phyloP scores from a whole-genome alignment of 1,140 invertebrate genomes.

The Drosophila pseudoobscura region DNA sequence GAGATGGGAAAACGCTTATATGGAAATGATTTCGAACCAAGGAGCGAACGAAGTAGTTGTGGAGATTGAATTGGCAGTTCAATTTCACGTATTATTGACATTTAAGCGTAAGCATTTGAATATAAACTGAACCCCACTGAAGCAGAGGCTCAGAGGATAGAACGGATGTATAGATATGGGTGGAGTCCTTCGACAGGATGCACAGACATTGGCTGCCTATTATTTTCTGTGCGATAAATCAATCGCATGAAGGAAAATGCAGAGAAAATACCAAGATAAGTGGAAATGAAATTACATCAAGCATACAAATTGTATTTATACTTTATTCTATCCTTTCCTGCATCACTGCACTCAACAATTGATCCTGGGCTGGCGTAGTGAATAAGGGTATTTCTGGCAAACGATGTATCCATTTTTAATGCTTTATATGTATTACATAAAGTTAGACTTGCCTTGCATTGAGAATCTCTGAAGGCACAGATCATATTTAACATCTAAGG shows the following conservation, averaged over 20 bases:
- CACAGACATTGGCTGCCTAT: constrained; percentile 67
- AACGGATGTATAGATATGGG: constrained; percentile 16
- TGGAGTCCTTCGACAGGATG: constrained; percentile 33
- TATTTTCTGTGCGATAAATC: constrained; percentile 70
- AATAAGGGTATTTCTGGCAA: constrained; percentile 3
- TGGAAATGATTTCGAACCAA: constrained; percentile 64
- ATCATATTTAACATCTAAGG: too few relatives aligned
- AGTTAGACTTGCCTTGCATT: too few relatives aligned
- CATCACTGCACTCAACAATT: constrained; percentile 41
- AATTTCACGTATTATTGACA: constrained; percentile 82
- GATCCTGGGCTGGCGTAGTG: constrained; percentile 6
- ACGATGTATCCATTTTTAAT: too few relatives aligned
- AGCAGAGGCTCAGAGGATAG: constrained; percentile 41
- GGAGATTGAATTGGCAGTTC: constrained; percentile 79
- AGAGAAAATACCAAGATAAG: constrained; percentile 60
- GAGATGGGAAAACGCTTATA: constrained; percentile 64
- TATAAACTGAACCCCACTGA: constrained; percentile 47
- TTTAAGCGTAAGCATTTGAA: constrained; percentile 69
- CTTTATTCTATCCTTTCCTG: constrained; percentile 43
- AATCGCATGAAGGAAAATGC: constrained; percentile 61
- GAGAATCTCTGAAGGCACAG: too few relatives aligned
- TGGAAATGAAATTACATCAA: constrained; percentile 57
- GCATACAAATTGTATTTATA: constrained; percentile 56
- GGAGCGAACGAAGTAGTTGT: constrained; percentile 44
- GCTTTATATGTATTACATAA: too few relatives aligned